Evolutionary conservation across 2,797 vertebrate species (phyloP), one percentile per base, ranked within the genome.

Genomic region (Helicolenus hilgendorfi): DNA sequence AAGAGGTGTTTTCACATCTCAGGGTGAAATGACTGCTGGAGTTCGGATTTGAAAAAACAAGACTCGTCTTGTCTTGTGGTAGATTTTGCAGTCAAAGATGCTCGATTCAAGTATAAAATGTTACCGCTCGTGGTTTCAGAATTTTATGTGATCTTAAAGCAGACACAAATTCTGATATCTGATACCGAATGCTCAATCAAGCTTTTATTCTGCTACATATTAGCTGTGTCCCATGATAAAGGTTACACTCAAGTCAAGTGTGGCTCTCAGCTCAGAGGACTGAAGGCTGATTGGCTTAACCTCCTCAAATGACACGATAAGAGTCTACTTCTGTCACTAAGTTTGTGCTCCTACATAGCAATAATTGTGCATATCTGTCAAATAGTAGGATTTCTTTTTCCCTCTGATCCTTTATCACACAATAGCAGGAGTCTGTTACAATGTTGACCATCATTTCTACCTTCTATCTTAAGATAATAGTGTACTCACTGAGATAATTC

Each of bases 1-100:
- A 56, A 58, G 58, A 83, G 41, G 35, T 80, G 77, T 74, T 80
- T 80, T 77, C 55, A 79, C 67, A 55, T 75, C 36, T 68, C 36
- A 10, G 55, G 81, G 36, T 72, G 56, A 72, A 72, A 72, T 38
- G 45, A 65, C 27, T 49, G 38, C 9, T 11, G 11, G 56, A 36
- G 41, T 45, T 59, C 18, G 71, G n/a, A n/a, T 14, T 3, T 27
- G 18, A 65, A 49, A 71, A 71, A 45, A 64, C 13, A 72, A 53
- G 35, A 65, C 7, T 26, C 24, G 29, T 33, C 22, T 38, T 24
- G 38, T 33, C 13, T 31, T 38, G 36, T 33, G 65, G 24, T 22
- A 22, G 22, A 72, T 68, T 67, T 62, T 64, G 33, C 35, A 27
- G 24, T 24, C 53, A 72, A 7, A 55, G 10, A 31, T 31, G 11